Evolutionary conservation across 2,888 invertebrate genomes (phyloP).

Genomic region (Plagodis dolabraria): DNA sequence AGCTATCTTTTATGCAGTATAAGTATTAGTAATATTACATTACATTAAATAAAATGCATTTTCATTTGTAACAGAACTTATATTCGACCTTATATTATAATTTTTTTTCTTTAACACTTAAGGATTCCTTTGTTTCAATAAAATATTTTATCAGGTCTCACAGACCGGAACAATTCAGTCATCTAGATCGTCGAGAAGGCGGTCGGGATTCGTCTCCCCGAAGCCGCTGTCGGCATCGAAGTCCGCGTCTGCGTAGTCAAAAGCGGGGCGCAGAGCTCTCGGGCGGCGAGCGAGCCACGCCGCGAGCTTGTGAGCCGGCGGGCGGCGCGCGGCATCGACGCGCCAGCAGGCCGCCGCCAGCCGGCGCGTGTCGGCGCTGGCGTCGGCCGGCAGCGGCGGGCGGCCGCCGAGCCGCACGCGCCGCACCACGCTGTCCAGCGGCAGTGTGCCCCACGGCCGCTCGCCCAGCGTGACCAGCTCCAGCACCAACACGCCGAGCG

Average conservation of each 20-base stretch:
- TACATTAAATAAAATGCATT: no score
- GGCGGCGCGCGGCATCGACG: conserved; percentile 86
- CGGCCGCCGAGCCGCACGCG: conserved; percentile 86
- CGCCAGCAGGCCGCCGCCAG: conserved; percentile 92
- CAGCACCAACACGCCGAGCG: conserved; percentile 92
- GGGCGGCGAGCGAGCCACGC: conserved; percentile 90
- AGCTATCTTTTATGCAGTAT: no score
- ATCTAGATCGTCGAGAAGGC: neutral
- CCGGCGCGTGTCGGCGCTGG: conserved; percentile 65
- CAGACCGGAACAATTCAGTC: no score
- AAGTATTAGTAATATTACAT: no score
- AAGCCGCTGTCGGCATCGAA: conserved; percentile 44
- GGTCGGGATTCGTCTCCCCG: conserved; percentile 27
- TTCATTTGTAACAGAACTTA: no score
- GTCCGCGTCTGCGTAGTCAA: conserved; percentile 31
- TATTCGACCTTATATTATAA: no score
- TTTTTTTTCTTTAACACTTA: no score
- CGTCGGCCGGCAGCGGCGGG: conserved; percentile 87
- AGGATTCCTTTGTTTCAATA: no score
- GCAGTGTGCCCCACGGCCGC: conserved; percentile 91
- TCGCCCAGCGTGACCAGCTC: conserved; percentile 95
- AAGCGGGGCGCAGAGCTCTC: conserved; percentile 52
- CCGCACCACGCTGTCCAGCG: conserved; percentile 87
- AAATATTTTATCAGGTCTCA: no score
- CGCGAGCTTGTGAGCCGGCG: conserved; percentile 89